phyloP scores from a whole-genome alignment of 2,113 vertebrate species.

The Mesitornis unicolor region DNA sequence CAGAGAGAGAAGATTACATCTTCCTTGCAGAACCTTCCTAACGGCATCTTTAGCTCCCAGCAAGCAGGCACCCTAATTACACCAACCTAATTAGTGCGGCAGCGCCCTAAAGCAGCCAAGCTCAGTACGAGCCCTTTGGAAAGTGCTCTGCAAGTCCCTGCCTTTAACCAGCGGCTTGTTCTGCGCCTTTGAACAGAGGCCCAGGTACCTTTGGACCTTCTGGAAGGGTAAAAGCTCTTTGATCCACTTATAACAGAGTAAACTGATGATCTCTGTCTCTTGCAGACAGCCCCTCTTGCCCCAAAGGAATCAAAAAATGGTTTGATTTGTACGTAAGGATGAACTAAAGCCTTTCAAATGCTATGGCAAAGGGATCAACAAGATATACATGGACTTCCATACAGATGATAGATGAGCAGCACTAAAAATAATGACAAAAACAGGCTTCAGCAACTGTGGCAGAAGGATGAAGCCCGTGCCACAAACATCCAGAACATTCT shows the following conservation, averaged over 20 bases:
- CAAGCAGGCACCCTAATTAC: background rate
- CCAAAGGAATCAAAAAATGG: background rate
- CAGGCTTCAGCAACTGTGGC: background rate
- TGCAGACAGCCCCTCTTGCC: background rate
- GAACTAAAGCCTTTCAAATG: background rate
- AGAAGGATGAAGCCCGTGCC: background rate
- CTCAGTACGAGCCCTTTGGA: accelerated
- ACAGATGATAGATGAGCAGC: background rate
- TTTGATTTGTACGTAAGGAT: background rate
- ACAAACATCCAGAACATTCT: background rate
- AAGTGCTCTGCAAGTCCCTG: background rate
- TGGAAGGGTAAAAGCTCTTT: background rate
- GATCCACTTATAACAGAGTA: background rate
- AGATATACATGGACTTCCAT: background rate
- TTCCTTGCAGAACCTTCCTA: background rate
- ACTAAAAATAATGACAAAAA: background rate
- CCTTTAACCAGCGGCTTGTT: background rate
- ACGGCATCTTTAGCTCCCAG: background rate
- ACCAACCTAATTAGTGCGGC: background rate
- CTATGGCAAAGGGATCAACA: background rate
- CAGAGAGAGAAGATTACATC: background rate
- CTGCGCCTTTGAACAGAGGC: background rate
- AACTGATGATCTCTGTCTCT: background rate
- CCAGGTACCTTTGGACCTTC: background rate
- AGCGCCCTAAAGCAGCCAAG: background rate